Evolutionary conservation across 2,888 invertebrate species (phyloP).

Genomic region (Epinotia ramella): DNA sequence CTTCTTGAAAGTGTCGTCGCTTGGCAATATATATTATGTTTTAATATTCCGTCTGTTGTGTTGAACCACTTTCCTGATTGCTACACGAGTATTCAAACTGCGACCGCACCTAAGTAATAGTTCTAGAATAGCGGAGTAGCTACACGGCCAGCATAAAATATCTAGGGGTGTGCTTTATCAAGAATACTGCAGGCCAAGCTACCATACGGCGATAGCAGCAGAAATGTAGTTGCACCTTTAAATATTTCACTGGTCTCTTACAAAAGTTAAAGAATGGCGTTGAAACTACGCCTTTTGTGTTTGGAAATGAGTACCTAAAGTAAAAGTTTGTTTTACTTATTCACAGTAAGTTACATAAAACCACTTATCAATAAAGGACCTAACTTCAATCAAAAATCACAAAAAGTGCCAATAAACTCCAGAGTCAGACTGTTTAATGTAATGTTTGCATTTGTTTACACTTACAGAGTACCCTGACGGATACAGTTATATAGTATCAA

Average conservation of each 20-base stretch:
- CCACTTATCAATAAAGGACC: background rate
- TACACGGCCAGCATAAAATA: constrained; percentile 15
- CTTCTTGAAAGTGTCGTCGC: background rate
- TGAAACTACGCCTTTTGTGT: background rate
- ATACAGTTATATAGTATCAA: background rate
- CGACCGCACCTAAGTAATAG: constrained; percentile 42
- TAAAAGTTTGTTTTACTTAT: background rate
- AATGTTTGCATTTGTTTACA: background rate
- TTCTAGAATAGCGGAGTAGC: constrained; percentile 27
- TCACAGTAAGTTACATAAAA: background rate
- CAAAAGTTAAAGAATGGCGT: background rate
- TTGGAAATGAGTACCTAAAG: background rate
- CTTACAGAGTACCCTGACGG: background rate
- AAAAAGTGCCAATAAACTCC: background rate
- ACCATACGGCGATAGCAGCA: background rate
- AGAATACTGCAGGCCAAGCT: constrained; percentile 2
- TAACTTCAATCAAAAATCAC: background rate
- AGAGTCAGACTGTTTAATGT: background rate
- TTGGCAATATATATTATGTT: background rate
- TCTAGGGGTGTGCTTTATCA: background rate
- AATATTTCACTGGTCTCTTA: background rate
- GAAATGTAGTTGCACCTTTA: background rate
- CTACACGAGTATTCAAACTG: constrained; percentile 63
- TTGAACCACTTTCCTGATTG: constrained; percentile 61
- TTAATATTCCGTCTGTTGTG: constrained; percentile 37